These are phyloP conservation scores for Brassicogethes aeneus DNA, from an alignment of 2,888 invertebrate genomes.

Conservation along the genomic window DNA sequence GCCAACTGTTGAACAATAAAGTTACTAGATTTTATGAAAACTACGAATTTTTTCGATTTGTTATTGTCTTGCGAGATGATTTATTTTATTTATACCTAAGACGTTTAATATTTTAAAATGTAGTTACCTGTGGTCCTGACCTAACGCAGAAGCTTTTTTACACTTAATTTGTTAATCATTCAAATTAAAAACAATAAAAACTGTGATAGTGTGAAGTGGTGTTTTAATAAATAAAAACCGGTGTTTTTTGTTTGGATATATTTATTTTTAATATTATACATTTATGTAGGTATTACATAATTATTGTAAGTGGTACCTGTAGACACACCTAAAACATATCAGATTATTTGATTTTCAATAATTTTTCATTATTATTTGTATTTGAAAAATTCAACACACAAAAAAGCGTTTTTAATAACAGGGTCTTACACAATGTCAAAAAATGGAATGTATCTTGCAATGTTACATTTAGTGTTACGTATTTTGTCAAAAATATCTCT, in stretches of 20 bases:
- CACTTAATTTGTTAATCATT: too few relatives aligned
- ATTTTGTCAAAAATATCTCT: constrained; percentile 35
- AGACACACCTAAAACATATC: constrained; percentile 39
- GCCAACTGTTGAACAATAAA: too few relatives aligned
- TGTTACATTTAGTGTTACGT: constrained; percentile 21
- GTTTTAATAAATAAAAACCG: neutral
- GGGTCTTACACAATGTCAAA: constrained; percentile 17
- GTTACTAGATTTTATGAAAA: too few relatives aligned
- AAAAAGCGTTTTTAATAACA: constrained; percentile 26
- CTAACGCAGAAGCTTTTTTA: too few relatives aligned
- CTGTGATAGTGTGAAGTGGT: neutral
- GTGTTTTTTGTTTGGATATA: constrained; percentile 1
- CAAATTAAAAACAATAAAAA: too few relatives aligned
- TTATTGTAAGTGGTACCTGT: constrained; percentile 32
- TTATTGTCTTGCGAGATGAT: too few relatives aligned
- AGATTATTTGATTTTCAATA: constrained; percentile 37
- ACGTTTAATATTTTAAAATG: too few relatives aligned
- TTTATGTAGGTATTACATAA: constrained; percentile 42
- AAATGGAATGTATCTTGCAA: constrained; percentile 5
- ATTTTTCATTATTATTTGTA: constrained; percentile 15
- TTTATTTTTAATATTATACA: constrained; percentile 35
- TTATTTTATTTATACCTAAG: too few relatives aligned
- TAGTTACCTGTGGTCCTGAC: too few relatives aligned
- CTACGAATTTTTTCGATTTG: too few relatives aligned
- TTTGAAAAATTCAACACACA: constrained; percentile 32